phyloP scores from a whole-genome alignment of 1,140 invertebrate species.

The Diorhabda carinulata region DNA sequence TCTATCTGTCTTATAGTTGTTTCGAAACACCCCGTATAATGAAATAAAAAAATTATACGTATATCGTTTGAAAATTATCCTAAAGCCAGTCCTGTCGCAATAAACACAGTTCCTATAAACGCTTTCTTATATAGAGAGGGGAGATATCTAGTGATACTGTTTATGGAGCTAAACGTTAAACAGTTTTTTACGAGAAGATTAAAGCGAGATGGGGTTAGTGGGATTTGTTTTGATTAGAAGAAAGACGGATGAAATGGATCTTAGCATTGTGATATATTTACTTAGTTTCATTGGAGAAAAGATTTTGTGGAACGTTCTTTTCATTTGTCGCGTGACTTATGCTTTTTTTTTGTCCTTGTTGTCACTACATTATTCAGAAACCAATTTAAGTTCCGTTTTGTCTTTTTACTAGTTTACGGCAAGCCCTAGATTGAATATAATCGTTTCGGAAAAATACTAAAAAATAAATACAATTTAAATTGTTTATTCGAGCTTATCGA shows the following conservation, averaged over 20 bases:
- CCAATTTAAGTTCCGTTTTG: constrained; percentile 15
- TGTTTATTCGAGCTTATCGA: too few relatives aligned
- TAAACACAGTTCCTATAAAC: constrained; percentile 36
- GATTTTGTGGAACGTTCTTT: constrained; percentile 27
- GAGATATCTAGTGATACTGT: constrained; percentile 42
- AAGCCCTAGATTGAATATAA: too few relatives aligned
- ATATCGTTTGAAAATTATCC: too few relatives aligned
- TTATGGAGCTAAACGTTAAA: constrained; percentile 47
- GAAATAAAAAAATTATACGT: too few relatives aligned
- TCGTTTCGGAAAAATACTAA: too few relatives aligned
- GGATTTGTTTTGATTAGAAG: constrained; percentile 44
- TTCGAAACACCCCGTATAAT: too few relatives aligned
- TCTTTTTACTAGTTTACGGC: constrained; percentile 10
- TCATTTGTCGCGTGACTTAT: constrained; percentile 23
- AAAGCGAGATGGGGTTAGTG: constrained; percentile 45
- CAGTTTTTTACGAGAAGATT: constrained; percentile 45
- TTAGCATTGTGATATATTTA: constrained; percentile 33
- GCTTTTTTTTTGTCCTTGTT: constrained; percentile 8
- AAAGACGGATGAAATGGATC: constrained; percentile 35
- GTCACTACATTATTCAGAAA: constrained; percentile 16
- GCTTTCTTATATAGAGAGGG: constrained; percentile 38
- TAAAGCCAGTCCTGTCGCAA: constrained; percentile 3
- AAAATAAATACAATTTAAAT: too few relatives aligned
- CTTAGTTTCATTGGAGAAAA: constrained; percentile 28
- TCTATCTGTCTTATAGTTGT: too few relatives aligned